Evolutionary conservation across 2,113 vertebrate genomes (phyloP), one percentile per base, ranked within the genome.

Genomic region (Dipodomys merriami): DNA sequence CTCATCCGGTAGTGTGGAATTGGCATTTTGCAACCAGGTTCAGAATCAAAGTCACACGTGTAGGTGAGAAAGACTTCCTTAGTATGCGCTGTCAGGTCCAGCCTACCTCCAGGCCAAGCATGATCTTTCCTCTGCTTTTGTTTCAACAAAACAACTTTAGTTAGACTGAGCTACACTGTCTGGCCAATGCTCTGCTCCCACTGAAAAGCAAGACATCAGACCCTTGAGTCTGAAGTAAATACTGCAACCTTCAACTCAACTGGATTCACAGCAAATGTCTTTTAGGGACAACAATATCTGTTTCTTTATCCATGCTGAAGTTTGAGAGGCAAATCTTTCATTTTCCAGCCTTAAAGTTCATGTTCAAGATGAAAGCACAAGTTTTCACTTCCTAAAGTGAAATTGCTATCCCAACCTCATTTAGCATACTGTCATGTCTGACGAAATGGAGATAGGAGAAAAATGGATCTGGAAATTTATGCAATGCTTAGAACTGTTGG

Each of bases 41-140:
- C 19, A n/a, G 22, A n/a, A 25, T 4, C 0, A 12, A 44, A 27
- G n/a, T 27, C 44, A 4, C 27, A 4, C 11, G 13, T 6, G 6
- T 6, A 65, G 22, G 18, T 16, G 23, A 79, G 12, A 67, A 12
- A 18, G 3, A 27, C 4, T 18, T 60, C 7, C 29, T 39, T 4
- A 15, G 5, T 60, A 1, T 73, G 60, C 1, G 73, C 29, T 23
- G 89, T 65, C 10, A 94, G n/a, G 73, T 2, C 13, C 18, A 69
- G 3, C 10, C 5, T 69, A 11, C 30, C 57, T 82, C 1, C 11
- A 57, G 5, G n/a, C 18, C 33, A 35, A 10, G 20, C 11, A 1
- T 20, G 7, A 13, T 33, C 15, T 25, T n/a, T n/a, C 68, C 46
- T 44, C 29, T 6, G 12, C 53, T 29, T 49, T n/a, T 16, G 65